phyloP scores from a whole-genome alignment of 2,113 vertebrate species.

The Mirza zaza region DNA sequence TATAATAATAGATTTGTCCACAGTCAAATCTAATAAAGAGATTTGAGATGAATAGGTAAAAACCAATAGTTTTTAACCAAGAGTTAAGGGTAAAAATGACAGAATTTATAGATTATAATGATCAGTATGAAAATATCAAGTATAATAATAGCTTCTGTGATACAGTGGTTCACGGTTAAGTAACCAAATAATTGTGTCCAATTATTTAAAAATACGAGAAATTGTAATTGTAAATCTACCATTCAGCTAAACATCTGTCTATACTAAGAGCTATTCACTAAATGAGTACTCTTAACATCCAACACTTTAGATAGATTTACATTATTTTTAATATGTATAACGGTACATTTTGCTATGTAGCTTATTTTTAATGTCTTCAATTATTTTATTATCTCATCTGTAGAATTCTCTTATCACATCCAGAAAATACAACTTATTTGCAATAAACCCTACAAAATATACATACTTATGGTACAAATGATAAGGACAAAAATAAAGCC shows the following conservation, averaged over 20 bases:
- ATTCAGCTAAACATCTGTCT: not conserved
- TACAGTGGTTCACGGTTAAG: not conserved
- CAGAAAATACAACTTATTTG: constrained; percentile 35
- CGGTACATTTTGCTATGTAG: not conserved
- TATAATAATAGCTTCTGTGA: not conserved
- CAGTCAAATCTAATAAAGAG: not conserved
- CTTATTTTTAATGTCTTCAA: constrained; percentile 57
- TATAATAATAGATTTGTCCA: not conserved
- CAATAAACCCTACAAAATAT: constrained; percentile 31
- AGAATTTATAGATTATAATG: not conserved
- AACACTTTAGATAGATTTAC: constrained; percentile 7
- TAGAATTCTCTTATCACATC: constrained; percentile 49
- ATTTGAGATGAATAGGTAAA: constrained; percentile 15
- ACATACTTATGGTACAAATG: constrained; percentile 62
- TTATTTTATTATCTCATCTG: constrained; percentile 54
- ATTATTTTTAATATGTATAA: not conserved
- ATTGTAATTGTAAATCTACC: not conserved
- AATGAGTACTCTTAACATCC: not conserved
- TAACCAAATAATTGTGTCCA: constrained; percentile 11
- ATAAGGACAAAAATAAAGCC: constrained; percentile 78
- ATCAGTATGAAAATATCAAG: not conserved
- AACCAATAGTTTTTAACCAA: not conserved
- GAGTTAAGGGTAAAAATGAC: not conserved
- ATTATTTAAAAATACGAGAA: constrained; percentile 24
- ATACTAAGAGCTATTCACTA: constrained; percentile 7